Evolutionary conservation across 2,113 vertebrate species (phyloP).

Genomic region (Phrynosoma platyrhinos): DNA sequence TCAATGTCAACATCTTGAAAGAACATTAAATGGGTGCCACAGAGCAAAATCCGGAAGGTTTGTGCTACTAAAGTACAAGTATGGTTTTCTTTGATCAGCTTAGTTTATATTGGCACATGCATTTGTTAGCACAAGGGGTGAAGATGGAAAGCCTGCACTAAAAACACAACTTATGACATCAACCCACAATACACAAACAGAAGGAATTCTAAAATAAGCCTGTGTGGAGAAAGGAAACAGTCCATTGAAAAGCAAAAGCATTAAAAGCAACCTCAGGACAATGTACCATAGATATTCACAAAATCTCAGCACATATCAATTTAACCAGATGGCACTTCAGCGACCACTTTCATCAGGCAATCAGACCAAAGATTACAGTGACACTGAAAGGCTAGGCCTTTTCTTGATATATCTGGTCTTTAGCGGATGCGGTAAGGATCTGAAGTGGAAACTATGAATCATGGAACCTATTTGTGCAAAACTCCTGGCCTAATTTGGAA

Average conservation of each 20-base stretch:
- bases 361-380: not conserved
- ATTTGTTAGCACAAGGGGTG: conserved; percentile 24
- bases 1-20: conserved; percentile 7
- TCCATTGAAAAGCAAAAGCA: not conserved
- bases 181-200: conserved; percentile 21
- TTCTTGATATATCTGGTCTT: not conserved
- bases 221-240: not conserved
- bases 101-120: conserved; percentile 14
- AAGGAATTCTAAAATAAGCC: conserved; percentile 24
- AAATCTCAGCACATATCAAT: not conserved
- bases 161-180: conserved; percentile 25
- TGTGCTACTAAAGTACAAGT: conserved; percentile 13
- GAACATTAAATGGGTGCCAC: not conserved
- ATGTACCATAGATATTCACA: not conserved
- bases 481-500: not conserved
- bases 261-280: not conserved
- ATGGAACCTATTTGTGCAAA: not conserved
- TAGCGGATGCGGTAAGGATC: not conserved
- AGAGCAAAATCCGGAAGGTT: not conserved
- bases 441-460: not conserved
- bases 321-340: not conserved
- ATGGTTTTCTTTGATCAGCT: conserved; percentile 35
- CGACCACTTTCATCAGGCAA: not conserved
- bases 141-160: conserved; percentile 17
- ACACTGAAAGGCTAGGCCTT: not conserved